These are phyloP conservation scores for Eleutherodactylus coqui DNA, from an alignment of 2,797 vertebrate species.

Conservation along the genomic window DNA sequence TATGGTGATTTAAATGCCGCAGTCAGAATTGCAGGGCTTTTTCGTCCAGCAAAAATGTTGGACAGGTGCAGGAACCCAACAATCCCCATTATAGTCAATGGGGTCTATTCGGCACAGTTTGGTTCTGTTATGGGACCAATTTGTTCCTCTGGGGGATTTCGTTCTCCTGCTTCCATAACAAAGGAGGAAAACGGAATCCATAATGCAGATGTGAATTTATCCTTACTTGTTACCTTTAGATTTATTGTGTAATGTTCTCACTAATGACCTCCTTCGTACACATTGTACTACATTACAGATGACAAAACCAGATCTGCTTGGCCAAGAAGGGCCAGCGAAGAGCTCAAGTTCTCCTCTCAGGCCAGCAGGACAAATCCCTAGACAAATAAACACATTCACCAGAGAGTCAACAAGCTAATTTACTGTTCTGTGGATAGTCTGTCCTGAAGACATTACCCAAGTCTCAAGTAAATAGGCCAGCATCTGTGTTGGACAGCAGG, in stretches of 20 bases:
- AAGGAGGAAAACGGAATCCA: too few relatives aligned
- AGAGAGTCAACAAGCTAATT: slow-evolving; percentile 50
- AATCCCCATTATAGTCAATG: too few relatives aligned
- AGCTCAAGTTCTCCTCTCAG: slow-evolving; percentile 11
- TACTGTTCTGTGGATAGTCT: slow-evolving; percentile 44
- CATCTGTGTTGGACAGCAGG: slow-evolving; percentile 60
- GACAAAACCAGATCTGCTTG: slow-evolving; percentile 42
- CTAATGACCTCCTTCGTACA: slow-evolving; percentile 31
- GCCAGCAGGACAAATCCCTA: slow-evolving; percentile 39
- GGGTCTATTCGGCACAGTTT: too few relatives aligned
- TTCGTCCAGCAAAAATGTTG: too few relatives aligned
- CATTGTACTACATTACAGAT: slow-evolving; percentile 47
- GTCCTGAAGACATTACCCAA: slow-evolving; percentile 49
- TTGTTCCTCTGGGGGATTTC: too few relatives aligned
- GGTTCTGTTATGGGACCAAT: too few relatives aligned
- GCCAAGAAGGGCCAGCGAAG: slow-evolving; percentile 9
- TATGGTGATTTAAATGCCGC: too few relatives aligned
- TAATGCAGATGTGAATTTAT: neutral
- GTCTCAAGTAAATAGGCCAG: slow-evolving; percentile 36
- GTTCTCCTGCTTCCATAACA: too few relatives aligned
- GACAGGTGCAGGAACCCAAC: too few relatives aligned
- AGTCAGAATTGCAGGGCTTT: too few relatives aligned
- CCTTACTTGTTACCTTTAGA: slow-evolving; percentile 1
- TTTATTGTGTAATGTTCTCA: slow-evolving; percentile 29
- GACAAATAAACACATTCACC: slow-evolving; percentile 46